Percentiles rank a stretch among this genome's conserved stretches.
These are phyloP conservation scores for Chromoteleia sp. DNA, from an alignment of 2,888 invertebrate species.

Conservation along the genomic window DNA sequence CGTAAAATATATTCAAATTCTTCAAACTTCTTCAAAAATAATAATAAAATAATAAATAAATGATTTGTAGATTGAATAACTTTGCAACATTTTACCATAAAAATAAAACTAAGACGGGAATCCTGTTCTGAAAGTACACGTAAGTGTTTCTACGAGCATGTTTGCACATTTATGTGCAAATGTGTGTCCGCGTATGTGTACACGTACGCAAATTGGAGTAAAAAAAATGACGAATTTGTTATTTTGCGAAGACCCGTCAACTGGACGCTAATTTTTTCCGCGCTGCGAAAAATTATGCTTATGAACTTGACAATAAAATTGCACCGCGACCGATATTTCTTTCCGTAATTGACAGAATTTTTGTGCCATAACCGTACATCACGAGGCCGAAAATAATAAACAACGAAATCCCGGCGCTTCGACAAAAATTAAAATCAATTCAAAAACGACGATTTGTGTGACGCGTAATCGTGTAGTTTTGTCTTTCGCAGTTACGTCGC, in stretches of 20 bases:
- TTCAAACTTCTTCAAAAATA: too few relatives aligned
- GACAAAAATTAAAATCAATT: neutral
- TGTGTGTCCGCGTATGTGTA: too few relatives aligned
- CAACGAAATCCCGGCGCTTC: neutral
- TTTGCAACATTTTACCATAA: too few relatives aligned
- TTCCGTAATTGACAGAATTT: slow-evolving; percentile 23
- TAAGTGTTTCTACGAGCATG: neutral
- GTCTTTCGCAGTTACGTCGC: too few relatives aligned
- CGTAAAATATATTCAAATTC: too few relatives aligned
- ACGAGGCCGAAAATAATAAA: slow-evolving; percentile 8
- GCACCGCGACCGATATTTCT: slow-evolving; percentile 20
- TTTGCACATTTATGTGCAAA: neutral
- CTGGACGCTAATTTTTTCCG: slow-evolving; percentile 17
- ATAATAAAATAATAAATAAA: too few relatives aligned
- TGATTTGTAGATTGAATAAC: too few relatives aligned
- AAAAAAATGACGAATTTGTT: slow-evolving; percentile 52
- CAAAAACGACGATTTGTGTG: too few relatives aligned
- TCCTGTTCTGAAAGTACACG: too few relatives aligned
- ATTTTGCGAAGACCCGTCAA: slow-evolving; percentile 46
- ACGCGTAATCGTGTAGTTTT: too few relatives aligned
- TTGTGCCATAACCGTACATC: slow-evolving; percentile 1
- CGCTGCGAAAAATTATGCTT: slow-evolving; percentile 21
- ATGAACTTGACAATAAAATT: slow-evolving; percentile 37
- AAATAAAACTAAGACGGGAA: too few relatives aligned
- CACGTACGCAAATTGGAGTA: slow-evolving; percentile 18